These are phyloP conservation scores for Muraenolepis orangiensis DNA, from an alignment of 2,797 vertebrate genomes.

Conservation along the genomic window DNA sequence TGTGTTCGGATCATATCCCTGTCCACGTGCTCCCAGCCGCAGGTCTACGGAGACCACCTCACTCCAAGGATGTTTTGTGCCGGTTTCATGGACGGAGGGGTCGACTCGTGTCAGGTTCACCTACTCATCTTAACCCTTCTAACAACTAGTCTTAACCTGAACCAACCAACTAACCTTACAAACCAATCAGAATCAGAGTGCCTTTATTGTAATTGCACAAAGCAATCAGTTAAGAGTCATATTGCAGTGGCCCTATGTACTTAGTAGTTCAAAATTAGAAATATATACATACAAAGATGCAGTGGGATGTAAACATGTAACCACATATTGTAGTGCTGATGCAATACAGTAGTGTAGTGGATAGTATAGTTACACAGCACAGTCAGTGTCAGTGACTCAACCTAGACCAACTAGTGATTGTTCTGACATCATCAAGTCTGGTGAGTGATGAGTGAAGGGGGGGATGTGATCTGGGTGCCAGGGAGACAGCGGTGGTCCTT, in stretches of 20 bases:
- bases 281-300: no score
- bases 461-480: constrained; percentile 27
- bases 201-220: no score
- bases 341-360: no score
- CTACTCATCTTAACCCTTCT: neutral
- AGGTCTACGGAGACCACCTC: constrained; percentile 60
- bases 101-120: constrained; percentile 79
- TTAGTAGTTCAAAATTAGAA: no score
- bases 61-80: constrained; percentile 80
- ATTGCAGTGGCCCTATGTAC: no score
- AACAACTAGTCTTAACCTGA: neutral
- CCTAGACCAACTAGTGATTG: neutral
- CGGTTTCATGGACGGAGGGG: constrained; percentile 68
- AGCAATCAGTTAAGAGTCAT: no score
- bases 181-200: no score
- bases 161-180: neutral
- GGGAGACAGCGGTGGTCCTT: constrained; percentile 78
- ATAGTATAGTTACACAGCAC: no score
- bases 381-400: no score
- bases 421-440: neutral
- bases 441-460: no score
- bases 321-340: no score
- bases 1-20: constrained; percentile 69
- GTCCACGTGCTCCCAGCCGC: constrained; percentile 55
- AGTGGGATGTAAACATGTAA: no score